These are phyloP conservation scores for Thunnus thynnus DNA, from an alignment of 2,113 vertebrate genomes.

Conservation along the genomic window DNA sequence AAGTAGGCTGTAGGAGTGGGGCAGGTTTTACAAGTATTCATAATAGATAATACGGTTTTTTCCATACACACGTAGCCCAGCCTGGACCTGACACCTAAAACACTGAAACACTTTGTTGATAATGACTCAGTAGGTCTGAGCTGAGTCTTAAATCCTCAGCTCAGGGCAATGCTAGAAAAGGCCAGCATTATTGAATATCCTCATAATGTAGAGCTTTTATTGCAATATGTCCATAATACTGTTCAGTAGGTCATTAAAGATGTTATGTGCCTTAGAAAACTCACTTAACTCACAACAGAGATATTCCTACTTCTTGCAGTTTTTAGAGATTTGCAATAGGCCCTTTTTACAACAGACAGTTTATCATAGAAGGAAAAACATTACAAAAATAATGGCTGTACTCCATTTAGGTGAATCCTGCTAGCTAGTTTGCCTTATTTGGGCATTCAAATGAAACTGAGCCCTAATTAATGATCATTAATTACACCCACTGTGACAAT, in stretches of 20 bases:
- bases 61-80: constrained; percentile 2
- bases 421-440: neutral
- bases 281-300: neutral
- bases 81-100: constrained; percentile 5
- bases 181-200: neutral
- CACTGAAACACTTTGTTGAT: constrained; percentile 13
- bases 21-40: constrained; percentile 25
- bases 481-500: neutral
- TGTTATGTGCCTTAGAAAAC: neutral
- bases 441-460: neutral
- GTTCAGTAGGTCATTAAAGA: neutral
- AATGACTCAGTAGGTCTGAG: neutral
- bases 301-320: neutral
- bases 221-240: neutral
- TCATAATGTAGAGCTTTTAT: neutral
- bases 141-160: neutral
- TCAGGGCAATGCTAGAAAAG: neutral
- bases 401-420: too few species aligned
- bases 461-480: neutral
- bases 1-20: constrained; percentile 14
- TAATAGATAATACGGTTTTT: constrained; percentile 35
- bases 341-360: neutral
- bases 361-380: neutral
- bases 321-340: neutral
- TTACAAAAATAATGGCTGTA: neutral